phyloP scores from a whole-genome alignment of 2,888 invertebrate species.

The Selenia dentaria region DNA sequence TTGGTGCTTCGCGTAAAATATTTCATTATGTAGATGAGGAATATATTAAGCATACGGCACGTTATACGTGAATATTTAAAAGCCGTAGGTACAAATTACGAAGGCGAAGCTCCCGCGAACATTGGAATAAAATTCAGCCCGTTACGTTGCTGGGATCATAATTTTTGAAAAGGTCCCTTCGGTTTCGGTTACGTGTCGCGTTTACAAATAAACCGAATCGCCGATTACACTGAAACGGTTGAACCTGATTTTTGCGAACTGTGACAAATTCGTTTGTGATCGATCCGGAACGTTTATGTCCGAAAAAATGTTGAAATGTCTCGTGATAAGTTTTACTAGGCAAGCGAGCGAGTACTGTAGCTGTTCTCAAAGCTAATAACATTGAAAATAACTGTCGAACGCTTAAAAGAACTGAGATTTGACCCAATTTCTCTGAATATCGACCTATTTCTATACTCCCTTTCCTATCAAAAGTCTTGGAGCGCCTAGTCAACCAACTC shows the following conservation, averaged over 20 bases:
- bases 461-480: too few relatives aligned
- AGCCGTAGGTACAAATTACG: constrained; percentile 58
- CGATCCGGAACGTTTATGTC: constrained; percentile 1
- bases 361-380: too few relatives aligned
- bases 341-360: too few relatives aligned
- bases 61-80: constrained; percentile 72
- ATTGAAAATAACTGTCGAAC: too few relatives aligned
- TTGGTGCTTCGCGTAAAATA: constrained; percentile 54
- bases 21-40: constrained; percentile 72
- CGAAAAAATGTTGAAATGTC: neutral
- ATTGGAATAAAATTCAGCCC: constrained; percentile 33
- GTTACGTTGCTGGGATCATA: constrained; percentile 44
- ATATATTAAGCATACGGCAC: constrained; percentile 65
- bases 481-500: too few relatives aligned
- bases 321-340: too few relatives aligned
- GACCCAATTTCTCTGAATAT: too few relatives aligned
- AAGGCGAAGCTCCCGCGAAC: constrained; percentile 36
- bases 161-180: constrained; percentile 63
- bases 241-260: constrained; percentile 19
- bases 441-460: too few relatives aligned
- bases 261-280: constrained; percentile 7
- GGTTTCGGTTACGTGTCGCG: constrained; percentile 55
- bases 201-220: constrained; percentile 27
- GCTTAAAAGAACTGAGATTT: too few relatives aligned
- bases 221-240: constrained; percentile 20